Conservation (phyloP, 2,888 invertebrate genomes). For the Rotaria socialis region DNA sequence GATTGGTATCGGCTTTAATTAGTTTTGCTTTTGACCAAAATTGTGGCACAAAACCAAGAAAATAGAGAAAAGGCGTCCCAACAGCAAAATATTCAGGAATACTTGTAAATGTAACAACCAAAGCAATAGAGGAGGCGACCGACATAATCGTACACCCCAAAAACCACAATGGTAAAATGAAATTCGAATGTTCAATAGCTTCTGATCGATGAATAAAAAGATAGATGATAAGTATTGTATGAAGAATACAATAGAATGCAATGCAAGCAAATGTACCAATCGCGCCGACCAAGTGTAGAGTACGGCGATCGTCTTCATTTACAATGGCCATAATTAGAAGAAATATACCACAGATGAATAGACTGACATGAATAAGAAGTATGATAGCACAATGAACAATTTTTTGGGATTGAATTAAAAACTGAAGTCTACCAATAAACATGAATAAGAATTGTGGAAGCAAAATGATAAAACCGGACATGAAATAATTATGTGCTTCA, state of each 20-base stretch:
- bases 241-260: background rate
- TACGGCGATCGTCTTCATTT: background rate
- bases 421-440: background rate
- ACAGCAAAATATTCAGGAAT: background rate
- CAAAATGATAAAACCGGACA: background rate
- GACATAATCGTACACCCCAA: background rate
- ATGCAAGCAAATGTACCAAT: background rate
- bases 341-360: background rate
- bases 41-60: background rate
- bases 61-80: background rate
- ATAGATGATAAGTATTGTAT: background rate
- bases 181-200: background rate
- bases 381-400: background rate
- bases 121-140: background rate
- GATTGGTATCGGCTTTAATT: too few species aligned
- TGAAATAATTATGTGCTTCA: background rate
- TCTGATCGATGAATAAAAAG: background rate
- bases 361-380: background rate
- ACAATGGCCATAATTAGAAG: background rate
- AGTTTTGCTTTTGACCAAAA: background rate
- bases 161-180: background rate
- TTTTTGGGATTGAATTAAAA: background rate
- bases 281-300: background rate
- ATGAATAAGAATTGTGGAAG: background rate
- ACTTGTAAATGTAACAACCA: background rate